phyloP scores from a whole-genome alignment of 2,888 invertebrate genomes.

The Magallana nippona region DNA sequence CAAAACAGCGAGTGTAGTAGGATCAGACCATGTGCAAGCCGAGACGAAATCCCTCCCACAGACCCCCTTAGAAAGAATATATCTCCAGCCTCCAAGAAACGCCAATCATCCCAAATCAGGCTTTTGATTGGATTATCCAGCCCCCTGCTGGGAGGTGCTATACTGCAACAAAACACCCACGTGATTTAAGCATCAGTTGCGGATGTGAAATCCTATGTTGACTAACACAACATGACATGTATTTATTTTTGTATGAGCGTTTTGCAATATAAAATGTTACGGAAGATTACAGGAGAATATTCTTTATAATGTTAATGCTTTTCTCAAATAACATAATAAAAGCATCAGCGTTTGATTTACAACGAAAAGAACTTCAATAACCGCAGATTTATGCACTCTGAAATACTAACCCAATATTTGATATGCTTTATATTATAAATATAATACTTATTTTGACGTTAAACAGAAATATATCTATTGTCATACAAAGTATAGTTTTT shows the following conservation, averaged over 20 bases:
- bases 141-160: conserved; percentile 16
- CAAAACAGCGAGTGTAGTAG: conserved; percentile 40
- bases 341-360: conserved; percentile 32
- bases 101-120: conserved; percentile 25
- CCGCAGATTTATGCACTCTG: conserved; percentile 10
- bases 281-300: conserved; percentile 40
- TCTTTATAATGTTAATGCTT: conserved; percentile 36
- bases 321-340: conserved; percentile 33
- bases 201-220: conserved; percentile 23
- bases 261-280: conserved; percentile 44
- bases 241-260: conserved; percentile 42
- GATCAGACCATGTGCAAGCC: conserved; percentile 40
- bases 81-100: conserved; percentile 32
- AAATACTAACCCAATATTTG: background rate
- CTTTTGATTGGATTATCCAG: conserved; percentile 2
- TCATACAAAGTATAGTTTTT: no score
- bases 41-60: conserved; percentile 35
- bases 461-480: no score
- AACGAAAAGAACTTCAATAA: conserved; percentile 29
- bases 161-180: background rate
- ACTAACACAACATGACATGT: conserved; percentile 40
- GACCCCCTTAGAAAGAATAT: background rate
- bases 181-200: conserved; percentile 25
- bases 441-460: background rate
- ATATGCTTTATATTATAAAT: background rate